A percentile compares a stretch with the other conserved stretches of the same genome.
Conservation (phyloP, 2,113 vertebrate species). For the Pelusios castaneus region DNA sequence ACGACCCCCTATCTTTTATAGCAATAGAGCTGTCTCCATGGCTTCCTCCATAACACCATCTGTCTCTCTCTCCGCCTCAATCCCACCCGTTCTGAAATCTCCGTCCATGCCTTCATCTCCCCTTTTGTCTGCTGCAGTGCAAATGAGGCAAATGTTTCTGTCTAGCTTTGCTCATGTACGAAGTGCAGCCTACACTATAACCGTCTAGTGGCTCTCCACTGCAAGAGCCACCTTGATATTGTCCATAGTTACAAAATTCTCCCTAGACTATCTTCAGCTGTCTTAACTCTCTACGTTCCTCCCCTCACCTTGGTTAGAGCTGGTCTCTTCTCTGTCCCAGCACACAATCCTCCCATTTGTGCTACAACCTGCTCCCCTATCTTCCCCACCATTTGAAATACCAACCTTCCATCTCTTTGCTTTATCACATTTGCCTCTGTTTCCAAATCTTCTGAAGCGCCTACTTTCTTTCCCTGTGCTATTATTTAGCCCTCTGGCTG, state of each 20-base stretch:
- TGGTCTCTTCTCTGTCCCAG: background rate
- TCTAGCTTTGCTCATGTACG: background rate
- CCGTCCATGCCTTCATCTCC: background rate
- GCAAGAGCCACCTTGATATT: accelerated
- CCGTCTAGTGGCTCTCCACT: accelerated
- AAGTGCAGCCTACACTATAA: background rate
- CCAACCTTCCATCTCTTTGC: background rate
- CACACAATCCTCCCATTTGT: background rate
- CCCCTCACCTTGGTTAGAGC: background rate
- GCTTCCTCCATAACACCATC: background rate
- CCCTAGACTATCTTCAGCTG: background rate
- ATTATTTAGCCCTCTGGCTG: background rate
- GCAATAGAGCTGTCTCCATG: background rate
- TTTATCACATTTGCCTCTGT: background rate
- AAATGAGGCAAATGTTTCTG: background rate
- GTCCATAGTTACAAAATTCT: background rate
- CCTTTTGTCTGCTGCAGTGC: background rate
- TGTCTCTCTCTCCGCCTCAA: background rate
- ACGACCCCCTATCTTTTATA: background rate
- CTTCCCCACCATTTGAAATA: background rate
- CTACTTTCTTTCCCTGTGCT: background rate
- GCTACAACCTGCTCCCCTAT: background rate
- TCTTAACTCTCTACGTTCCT: background rate
- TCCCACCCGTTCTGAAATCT: background rate
- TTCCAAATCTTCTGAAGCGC: background rate